Base-by-base conservation (phyloP, 2,797 vertebrate species). In the Anas georgica region DNA sequence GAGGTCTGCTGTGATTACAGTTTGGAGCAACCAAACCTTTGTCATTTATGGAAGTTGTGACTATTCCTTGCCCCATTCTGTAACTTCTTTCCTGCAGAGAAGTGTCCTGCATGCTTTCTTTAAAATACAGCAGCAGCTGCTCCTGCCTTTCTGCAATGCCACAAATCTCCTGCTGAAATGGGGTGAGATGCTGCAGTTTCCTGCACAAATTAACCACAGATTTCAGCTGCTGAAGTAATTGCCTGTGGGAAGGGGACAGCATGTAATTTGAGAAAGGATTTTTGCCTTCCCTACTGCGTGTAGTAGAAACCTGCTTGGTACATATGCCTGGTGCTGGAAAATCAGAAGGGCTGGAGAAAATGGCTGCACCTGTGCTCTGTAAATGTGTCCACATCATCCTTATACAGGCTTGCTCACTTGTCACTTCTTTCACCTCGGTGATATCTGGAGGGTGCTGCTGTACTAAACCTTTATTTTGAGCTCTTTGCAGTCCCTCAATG, bases 171-270 rank as follows among this genome's bases (percentile, higher is more conserved):
- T 75, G 33, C 63, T 86, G 73, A 75, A 79, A 75, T n/a, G 58
- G 86, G 86, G 90, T 56, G 74, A 92, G 83, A 67, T 83, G 63
- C 69, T 35, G 80, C 46, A 83, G 63, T 66, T 86, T 80, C 78
- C 90, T 79, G 68, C 68, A 58, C 63, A 75, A 56, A 79, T 83
- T 48, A 79, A 86, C 64, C 9, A 2, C 78, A 92, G 78, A 29
- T 76, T 79, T 72, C 68, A 83, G 78, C 63, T 52, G 52, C 78
- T 56, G 59, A 46, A 75, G 54, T 56, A 80, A 46, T 67, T 46
- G 54, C 64, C 69, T 72, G 46, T 56, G 58, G 77, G 64, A 86
- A 67, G 37, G 41, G 41, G 41, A 35, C 63, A 22, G 41, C 26
- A 4, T 37, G 45, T 86, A 62, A 86, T 74, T 6, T 55, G 67